Conservation (phyloP, 2,113 vertebrate species). For the Seriola dumerili region DNA sequence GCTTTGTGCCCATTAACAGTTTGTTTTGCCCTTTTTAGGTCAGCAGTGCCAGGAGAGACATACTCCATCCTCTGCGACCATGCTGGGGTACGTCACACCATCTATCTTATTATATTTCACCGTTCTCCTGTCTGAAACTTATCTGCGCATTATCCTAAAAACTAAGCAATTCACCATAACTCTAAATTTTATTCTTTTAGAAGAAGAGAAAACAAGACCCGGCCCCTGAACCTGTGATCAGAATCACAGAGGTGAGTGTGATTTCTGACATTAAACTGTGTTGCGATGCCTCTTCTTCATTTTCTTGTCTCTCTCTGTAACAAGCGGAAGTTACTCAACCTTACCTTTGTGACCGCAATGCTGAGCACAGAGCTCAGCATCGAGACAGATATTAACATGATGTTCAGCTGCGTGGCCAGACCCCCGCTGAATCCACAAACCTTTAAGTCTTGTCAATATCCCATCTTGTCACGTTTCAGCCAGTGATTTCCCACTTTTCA, state of each 20-base stretch:
- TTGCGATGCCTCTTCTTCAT: not conserved
- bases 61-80: conserved; percentile 73
- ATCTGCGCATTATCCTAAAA: not conserved
- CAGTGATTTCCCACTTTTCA: not conserved
- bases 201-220: conserved; percentile 87
- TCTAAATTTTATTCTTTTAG: conserved; percentile 70
- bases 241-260: conserved; percentile 79
- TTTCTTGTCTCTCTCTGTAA: conserved; percentile 35
- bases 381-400: not conserved
- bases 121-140: not conserved
- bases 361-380: conserved; percentile 34
- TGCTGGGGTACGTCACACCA: conserved; percentile 75
- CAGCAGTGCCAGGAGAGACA: conserved; percentile 54
- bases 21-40: conserved; percentile 61
- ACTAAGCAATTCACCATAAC: conserved; percentile 9
- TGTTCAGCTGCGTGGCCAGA: conserved; percentile 1
- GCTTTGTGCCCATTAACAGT: not conserved
- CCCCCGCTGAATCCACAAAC: not conserved
- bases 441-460: not conserved
- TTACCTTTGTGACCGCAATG: conserved; percentile 72
- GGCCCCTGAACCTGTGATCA: conserved; percentile 60
- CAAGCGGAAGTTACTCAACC: conserved; percentile 72
- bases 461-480: not conserved
- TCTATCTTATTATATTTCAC: not conserved
- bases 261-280: not conserved